Conservation (phyloP, 2,113 vertebrate species). For the Empidonax alnorum region DNA sequence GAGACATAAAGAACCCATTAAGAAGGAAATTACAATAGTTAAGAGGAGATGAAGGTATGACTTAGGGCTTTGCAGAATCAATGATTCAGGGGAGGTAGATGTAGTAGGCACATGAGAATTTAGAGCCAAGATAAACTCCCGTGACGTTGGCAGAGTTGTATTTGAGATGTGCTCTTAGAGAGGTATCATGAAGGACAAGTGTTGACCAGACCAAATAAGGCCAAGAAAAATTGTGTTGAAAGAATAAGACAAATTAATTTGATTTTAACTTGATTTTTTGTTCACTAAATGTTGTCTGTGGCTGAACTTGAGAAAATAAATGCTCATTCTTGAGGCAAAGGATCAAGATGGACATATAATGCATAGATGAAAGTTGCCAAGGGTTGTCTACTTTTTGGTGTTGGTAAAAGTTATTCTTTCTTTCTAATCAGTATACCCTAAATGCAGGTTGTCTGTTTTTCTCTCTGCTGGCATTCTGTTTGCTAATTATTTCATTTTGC, state of each 20-base stretch:
- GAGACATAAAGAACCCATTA: slow-evolving; percentile 28
- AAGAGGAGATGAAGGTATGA: slow-evolving; percentile 61
- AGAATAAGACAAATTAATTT: background rate
- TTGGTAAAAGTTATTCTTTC: background rate
- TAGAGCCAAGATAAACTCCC: background rate
- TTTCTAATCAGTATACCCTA: background rate
- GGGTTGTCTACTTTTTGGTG: background rate
- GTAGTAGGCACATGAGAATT: background rate
- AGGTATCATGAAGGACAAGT: background rate
- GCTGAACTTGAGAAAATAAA: background rate
- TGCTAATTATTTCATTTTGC: background rate
- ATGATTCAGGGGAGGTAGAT: background rate
- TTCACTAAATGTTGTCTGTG: background rate
- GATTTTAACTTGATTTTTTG: background rate
- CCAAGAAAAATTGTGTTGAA: background rate
- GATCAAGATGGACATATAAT: background rate
- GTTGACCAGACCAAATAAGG: background rate
- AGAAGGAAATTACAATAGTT: slow-evolving; percentile 47
- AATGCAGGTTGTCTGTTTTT: background rate
- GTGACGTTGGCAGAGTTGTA: background rate
- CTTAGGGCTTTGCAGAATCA: background rate
- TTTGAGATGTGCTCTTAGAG: background rate
- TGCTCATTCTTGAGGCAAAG: background rate
- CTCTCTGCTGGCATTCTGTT: background rate
- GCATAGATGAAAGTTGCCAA: background rate